Percentiles rank a stretch among this genome's conserved stretches.
phyloP scores from a whole-genome alignment of 2,797 vertebrate genomes.

The Anolis apletophallus region DNA sequence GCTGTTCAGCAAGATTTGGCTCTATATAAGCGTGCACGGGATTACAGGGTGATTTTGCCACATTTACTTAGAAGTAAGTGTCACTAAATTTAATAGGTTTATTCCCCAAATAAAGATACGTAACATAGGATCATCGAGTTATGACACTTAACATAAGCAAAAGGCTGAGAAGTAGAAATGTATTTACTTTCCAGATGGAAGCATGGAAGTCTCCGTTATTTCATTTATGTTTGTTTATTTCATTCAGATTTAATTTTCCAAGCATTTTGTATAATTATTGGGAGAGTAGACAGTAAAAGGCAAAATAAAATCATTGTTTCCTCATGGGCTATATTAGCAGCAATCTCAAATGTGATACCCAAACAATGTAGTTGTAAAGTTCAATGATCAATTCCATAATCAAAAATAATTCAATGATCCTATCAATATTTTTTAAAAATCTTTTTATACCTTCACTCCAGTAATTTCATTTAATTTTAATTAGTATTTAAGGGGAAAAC shows the following conservation, averaged over 20 bases:
- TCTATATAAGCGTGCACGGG: not conserved
- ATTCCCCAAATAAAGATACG: not conserved
- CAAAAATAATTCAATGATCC: not conserved
- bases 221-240: not conserved
- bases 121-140: not conserved
- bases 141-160: not conserved
- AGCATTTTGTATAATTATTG: not conserved
- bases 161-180: not conserved
- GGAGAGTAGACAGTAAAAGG: not conserved
- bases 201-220: not conserved
- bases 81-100: not conserved
- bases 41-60: not conserved
- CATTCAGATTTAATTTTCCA: not conserved
- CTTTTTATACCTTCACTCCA: not conserved
- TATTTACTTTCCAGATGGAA: constrained; percentile 28
- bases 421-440: not conserved
- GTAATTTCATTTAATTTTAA: not conserved
- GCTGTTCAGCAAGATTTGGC: not conserved
- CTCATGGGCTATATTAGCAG: not conserved
- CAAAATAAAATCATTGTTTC: not conserved
- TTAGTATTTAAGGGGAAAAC: not conserved
- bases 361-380: not conserved
- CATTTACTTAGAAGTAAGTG: not conserved
- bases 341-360: not conserved
- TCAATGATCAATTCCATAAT: not conserved